A percentile compares a stretch with the other conserved stretches of the same genome.
phyloP scores from a whole-genome alignment of 2,888 invertebrate genomes.

The Agrochola litura region DNA sequence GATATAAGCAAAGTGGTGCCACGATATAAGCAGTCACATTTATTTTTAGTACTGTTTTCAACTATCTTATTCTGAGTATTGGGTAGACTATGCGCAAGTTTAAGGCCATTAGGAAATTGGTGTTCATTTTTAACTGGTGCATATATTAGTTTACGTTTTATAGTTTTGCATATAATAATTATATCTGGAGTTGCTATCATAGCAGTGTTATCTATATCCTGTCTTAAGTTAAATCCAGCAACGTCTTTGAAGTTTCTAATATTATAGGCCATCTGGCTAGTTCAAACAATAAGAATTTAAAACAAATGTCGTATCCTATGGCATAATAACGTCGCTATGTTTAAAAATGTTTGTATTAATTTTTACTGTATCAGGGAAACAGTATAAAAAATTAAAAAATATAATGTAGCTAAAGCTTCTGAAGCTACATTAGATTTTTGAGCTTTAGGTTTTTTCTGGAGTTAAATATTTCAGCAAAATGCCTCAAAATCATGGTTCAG shows the following conservation, averaged over 20 bases:
- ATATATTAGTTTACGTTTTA: not conserved
- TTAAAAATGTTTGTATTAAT: not conserved
- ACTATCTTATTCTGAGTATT: not conserved
- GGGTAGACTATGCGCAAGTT: constrained; percentile 2
- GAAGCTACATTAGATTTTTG: not conserved
- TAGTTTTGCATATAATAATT: not conserved
- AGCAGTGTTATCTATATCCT: not conserved
- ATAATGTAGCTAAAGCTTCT: not conserved
- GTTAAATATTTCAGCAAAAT: not conserved
- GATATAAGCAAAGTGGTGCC: not conserved
- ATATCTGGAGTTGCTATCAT: not conserved
- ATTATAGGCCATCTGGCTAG: not conserved
- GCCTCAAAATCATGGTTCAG: not conserved
- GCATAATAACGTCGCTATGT: not conserved
- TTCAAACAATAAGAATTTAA: constrained; percentile 4
- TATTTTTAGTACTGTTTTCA: constrained; percentile 32
- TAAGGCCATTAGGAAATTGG: constrained; percentile 11
- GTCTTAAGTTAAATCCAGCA: not conserved
- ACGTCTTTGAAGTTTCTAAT: not conserved
- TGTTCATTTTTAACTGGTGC: not conserved
- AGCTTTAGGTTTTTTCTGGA: no score
- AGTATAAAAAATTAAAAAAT: not conserved
- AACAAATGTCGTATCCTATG: not conserved
- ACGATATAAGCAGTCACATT: constrained; percentile 7
- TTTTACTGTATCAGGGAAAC: not conserved